These are phyloP conservation scores for Polypedilum vanderplanki DNA, from an alignment of 1,140 invertebrate species.

Conservation along the genomic window DNA sequence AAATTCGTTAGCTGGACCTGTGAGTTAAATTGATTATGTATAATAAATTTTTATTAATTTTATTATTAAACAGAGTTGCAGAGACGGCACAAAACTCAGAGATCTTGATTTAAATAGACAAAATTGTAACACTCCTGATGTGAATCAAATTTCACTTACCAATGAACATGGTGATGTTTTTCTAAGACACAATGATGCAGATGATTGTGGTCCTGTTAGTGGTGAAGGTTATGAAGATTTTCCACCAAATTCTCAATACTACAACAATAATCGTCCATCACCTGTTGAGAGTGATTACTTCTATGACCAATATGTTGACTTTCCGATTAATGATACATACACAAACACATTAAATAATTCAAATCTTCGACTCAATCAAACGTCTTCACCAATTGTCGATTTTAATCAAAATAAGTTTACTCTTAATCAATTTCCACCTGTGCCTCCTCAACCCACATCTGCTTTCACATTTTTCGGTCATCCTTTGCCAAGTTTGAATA, in stretches of 20 bases:
- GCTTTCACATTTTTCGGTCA: conserved; percentile 78
- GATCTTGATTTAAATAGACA: conserved; percentile 59
- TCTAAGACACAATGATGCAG: conserved; percentile 38
- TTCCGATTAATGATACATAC: conserved; percentile 52
- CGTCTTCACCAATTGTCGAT: conserved; percentile 49
- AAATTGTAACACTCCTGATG: conserved; percentile 49
- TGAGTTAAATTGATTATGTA: neutral
- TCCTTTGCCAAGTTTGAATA: conserved; percentile 64
- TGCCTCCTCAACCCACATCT: conserved; percentile 42
- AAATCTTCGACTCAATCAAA: conserved; percentile 30
- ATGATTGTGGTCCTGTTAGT: conserved; percentile 37
- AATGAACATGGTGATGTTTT: conserved; percentile 44
- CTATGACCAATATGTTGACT: conserved; percentile 73
- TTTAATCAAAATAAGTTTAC: conserved; percentile 49
- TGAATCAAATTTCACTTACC: conserved; percentile 39
- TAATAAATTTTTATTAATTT: neutral
- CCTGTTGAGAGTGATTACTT: conserved; percentile 69
- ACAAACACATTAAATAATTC: conserved; percentile 35
- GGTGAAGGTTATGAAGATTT: conserved; percentile 34
- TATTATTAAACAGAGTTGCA: conserved; percentile 58
- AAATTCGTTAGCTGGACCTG: conserved; percentile 45
- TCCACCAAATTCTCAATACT: conserved; percentile 38
- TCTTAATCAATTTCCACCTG: conserved; percentile 36
- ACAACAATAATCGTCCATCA: conserved; percentile 48
- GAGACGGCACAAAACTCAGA: conserved; percentile 63